Conservation (phyloP, 2,797 vertebrate genomes). For the Leptatherina wallacei region DNA sequence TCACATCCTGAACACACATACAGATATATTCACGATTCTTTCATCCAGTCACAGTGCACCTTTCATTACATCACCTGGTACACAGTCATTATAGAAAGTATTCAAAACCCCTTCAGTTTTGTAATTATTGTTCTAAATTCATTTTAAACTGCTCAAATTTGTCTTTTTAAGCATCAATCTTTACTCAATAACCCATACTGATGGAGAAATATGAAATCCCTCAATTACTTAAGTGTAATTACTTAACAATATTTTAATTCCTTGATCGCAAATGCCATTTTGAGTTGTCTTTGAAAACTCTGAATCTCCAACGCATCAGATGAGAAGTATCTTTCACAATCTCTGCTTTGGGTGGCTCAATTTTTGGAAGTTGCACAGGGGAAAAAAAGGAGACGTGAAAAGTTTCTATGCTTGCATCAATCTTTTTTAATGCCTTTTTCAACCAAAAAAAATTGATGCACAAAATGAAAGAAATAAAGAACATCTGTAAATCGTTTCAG, state of each 20-base stretch:
- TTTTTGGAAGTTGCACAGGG: not conserved
- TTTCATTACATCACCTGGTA: constrained; percentile 11
- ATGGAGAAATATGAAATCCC: too few relatives aligned
- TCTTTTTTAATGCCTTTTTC: not conserved
- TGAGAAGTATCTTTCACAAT: not conserved
- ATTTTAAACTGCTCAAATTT: not conserved
- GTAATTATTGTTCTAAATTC: not conserved
- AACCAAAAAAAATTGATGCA: too few relatives aligned
- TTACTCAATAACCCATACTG: not conserved
- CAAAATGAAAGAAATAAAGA: too few relatives aligned
- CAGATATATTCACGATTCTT: constrained; percentile 12
- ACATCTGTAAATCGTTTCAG: too few relatives aligned
- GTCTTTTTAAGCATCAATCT: not conserved
- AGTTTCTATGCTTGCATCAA: too few relatives aligned
- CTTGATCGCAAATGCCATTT: not conserved
- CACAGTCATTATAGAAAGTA: constrained; percentile 6
- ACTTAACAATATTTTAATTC: not conserved
- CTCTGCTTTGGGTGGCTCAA: not conserved
- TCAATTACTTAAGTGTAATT: not conserved
- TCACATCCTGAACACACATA: constrained; percentile 36
- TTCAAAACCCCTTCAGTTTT: not conserved
- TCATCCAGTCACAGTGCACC: not conserved
- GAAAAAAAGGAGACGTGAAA: not conserved
- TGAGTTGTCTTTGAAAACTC: not conserved
- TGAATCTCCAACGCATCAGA: not conserved